phyloP scores from a whole-genome alignment of 2,888 invertebrate genomes.

The Cacoxenus indagator region DNA sequence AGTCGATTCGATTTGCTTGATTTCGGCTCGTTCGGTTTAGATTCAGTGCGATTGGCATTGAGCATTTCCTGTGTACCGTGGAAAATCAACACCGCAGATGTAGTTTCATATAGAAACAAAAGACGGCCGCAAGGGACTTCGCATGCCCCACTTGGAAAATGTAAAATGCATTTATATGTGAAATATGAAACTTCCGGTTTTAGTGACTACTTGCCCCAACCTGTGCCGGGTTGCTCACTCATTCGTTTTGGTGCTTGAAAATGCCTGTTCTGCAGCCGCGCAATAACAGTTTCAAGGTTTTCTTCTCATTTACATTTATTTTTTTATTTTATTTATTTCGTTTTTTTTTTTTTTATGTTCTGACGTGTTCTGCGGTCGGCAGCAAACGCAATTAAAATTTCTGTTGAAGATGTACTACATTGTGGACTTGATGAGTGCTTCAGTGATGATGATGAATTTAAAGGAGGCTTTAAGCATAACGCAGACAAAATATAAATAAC shows the following conservation, averaged over 20 bases:
- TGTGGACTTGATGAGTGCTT: no score
- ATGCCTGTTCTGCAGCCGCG: neutral
- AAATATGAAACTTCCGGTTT: conserved; percentile 13
- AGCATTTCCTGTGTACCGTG: neutral
- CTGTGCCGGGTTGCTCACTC: neutral
- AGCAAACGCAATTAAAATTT: no score
- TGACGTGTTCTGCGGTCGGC: neutral
- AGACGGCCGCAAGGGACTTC: no score
- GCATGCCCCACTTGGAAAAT: neutral
- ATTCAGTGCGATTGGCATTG: neutral
- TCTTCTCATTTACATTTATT: neutral
- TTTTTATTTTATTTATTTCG: neutral
- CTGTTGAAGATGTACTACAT: no score
- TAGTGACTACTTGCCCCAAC: neutral
- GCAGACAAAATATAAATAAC: no score
- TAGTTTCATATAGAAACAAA: conserved; percentile 4
- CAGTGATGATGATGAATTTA: no score
- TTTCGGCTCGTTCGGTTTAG: neutral
- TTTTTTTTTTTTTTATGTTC: neutral
- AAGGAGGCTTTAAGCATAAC: no score
- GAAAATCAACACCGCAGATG: conserved; percentile 8
- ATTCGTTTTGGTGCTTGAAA: neutral
- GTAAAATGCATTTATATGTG: conserved; percentile 3
- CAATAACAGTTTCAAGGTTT: conserved; percentile 1
- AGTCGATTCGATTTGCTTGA: neutral